Percentiles rank a stretch among this genome's conserved stretches.
Conservation (phyloP, 2,888 invertebrate species). For the Platypus cylindrus region DNA sequence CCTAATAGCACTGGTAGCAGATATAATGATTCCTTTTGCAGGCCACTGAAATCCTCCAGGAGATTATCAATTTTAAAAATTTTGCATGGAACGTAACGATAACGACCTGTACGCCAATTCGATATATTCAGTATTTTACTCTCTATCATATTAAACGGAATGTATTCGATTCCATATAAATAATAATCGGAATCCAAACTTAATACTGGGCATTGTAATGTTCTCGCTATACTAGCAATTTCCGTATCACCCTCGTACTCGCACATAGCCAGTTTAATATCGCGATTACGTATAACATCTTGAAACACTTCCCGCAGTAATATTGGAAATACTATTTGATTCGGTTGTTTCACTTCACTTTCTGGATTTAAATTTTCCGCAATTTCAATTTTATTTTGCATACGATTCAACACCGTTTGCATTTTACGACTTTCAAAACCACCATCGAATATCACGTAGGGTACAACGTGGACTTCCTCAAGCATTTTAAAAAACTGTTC, state of each 20-base stretch:
- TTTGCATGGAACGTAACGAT: conserved; percentile 44
- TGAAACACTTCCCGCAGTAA: conserved; percentile 62
- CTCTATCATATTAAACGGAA: conserved; percentile 60
- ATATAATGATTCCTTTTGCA: conserved; percentile 51
- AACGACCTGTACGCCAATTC: conserved; percentile 26
- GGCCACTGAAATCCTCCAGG: conserved; percentile 48
- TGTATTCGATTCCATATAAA: conserved; percentile 70
- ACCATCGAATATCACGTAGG: conserved; percentile 67
- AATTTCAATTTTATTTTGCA: conserved; percentile 21
- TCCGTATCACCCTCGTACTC: conserved; percentile 85
- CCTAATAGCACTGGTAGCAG: conserved; percentile 73
- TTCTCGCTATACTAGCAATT: conserved; percentile 68
- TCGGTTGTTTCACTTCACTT: conserved; percentile 34
- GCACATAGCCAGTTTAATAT: conserved; percentile 56
- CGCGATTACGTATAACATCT: conserved; percentile 51
- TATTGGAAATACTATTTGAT: conserved; percentile 58
- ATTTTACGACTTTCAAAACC: conserved; percentile 41
- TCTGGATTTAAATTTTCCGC: conserved; percentile 41
- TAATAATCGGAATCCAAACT: conserved; percentile 93
- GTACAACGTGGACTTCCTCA: conserved; percentile 53
- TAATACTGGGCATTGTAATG: conserved; percentile 71
- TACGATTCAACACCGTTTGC: conserved; percentile 20
- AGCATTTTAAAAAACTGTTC: conserved; percentile 57
- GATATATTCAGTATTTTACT: conserved; percentile 16
- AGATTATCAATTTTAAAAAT: conserved; percentile 62